Conservation (phyloP, 2,888 invertebrate species). For the Parascotia fuliginaria region DNA sequence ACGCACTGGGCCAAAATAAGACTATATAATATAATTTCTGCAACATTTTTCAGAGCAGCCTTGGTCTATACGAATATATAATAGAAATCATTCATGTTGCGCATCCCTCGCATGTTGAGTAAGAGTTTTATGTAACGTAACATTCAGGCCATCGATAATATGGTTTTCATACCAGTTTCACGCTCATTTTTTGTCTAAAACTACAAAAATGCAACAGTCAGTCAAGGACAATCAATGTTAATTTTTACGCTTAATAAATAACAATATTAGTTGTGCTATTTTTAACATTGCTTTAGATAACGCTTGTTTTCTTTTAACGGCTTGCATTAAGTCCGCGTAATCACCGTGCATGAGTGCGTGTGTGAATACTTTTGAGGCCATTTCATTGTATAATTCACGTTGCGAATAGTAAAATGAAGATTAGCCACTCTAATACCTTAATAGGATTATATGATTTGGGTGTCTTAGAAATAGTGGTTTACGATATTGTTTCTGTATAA, state of each 20-base stretch:
- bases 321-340: slow-evolving; percentile 13
- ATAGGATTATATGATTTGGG: no score
- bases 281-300: slow-evolving; percentile 15
- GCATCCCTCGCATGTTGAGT: no score
- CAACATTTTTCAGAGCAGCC: no score
- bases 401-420: no score
- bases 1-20: no score
- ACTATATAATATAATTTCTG: no score
- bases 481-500: no score
- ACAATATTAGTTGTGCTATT: slow-evolving; percentile 8
- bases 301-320: slow-evolving; percentile 13
- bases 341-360: neutral
- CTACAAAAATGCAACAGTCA: slow-evolving; percentile 69
- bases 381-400: no score
- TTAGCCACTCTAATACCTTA: no score
- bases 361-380: slow-evolving; percentile 20
- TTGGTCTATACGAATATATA: no score
- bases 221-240: slow-evolving; percentile 54
- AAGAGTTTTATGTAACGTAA: neutral
- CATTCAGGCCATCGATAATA: neutral
- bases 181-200: slow-evolving; percentile 8
- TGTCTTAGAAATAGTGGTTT: no score
- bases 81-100: no score
- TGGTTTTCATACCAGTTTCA: slow-evolving; percentile 19
- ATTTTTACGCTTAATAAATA: slow-evolving; percentile 34